A percentile compares a stretch with the other conserved stretches of the same genome.
These are phyloP conservation scores for Amphiura filiformis DNA, from an alignment of 35 echinoderm and acorn worm species.

Conservation along the genomic window DNA sequence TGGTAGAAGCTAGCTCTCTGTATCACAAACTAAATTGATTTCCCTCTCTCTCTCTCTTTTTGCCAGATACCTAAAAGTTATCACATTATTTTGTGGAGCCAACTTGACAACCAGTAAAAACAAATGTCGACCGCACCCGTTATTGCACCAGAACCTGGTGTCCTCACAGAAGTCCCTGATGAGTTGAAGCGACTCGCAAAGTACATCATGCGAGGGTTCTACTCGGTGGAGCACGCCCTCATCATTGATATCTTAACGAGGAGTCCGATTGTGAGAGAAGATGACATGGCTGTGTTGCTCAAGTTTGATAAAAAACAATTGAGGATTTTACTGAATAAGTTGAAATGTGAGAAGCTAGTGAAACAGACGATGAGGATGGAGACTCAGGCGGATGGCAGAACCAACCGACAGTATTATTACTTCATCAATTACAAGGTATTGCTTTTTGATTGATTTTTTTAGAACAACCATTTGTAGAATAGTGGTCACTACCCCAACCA, in stretches of 20 bases:
- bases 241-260: slow-evolving; percentile 83
- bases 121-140: too few relatives aligned
- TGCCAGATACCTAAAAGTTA: too few relatives aligned
- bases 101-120: too few relatives aligned
- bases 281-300: slow-evolving; percentile 72
- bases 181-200: slow-evolving; percentile 87
- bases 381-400: slow-evolving; percentile 82
- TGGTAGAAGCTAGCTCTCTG: too few relatives aligned
- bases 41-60: too few relatives aligned
- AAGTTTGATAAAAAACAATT: slow-evolving; percentile 99
- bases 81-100: too few relatives aligned
- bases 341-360: slow-evolving; percentile 88
- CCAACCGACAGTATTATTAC: slow-evolving; percentile 93
- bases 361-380: slow-evolving; percentile 91
- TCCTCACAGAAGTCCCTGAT: slow-evolving; percentile 83
- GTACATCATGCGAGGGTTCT: slow-evolving; percentile 92
- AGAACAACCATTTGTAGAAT: too few relatives aligned
- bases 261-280: slow-evolving; percentile 88
- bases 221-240: slow-evolving; percentile 76
- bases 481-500: too few relatives aligned
- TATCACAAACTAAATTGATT: too few relatives aligned
- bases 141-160: slow-evolving; percentile 33
- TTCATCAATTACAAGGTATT: slow-evolving; percentile 95
- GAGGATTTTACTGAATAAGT: slow-evolving; percentile 66
- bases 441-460: too few relatives aligned